These are phyloP conservation scores for Netelia virgata DNA, from an alignment of 2,888 invertebrate genomes.

Conservation along the genomic window DNA sequence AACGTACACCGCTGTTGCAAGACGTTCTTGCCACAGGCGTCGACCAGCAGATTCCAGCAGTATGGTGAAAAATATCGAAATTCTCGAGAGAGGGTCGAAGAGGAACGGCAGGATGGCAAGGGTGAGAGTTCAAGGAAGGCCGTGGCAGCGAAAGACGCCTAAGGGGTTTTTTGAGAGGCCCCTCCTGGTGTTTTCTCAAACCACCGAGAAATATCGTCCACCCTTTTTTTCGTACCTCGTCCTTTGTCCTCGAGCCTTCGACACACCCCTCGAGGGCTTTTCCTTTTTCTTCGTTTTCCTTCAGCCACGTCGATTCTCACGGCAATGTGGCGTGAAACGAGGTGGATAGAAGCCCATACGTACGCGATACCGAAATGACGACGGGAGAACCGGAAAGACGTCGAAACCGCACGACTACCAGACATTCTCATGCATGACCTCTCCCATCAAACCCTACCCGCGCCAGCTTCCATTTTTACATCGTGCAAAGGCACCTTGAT, in stretches of 20 bases:
- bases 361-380: slow-evolving; percentile 29
- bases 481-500: slow-evolving; percentile 4
- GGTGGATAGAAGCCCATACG: slow-evolving; percentile 57
- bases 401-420: slow-evolving; percentile 60
- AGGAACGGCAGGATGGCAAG: not conserved
- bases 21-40: not conserved
- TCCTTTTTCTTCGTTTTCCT: slow-evolving; percentile 14
- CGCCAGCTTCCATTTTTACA: not conserved
- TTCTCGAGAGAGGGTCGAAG: slow-evolving; percentile 48
- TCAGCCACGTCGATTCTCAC: slow-evolving; percentile 47
- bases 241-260: slow-evolving; percentile 25
- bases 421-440: slow-evolving; percentile 74
- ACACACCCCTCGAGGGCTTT: not conserved
- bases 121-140: not conserved
- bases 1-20: no score
- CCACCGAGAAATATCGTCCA: slow-evolving; percentile 61
- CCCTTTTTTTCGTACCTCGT: slow-evolving; percentile 49
- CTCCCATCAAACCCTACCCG: slow-evolving; percentile 13
- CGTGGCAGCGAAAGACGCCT: slow-evolving; percentile 22
- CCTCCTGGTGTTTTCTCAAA: slow-evolving; percentile 40
- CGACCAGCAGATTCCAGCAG: slow-evolving; percentile 45
- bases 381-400: slow-evolving; percentile 49
- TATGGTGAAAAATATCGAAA: slow-evolving; percentile 65
- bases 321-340: slow-evolving; percentile 76
- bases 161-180: slow-evolving; percentile 3